Evolutionary conservation across 2,888 invertebrate genomes (phyloP), one percentile per base, ranked within the genome.

Genomic region (Chrysolina americana): DNA sequence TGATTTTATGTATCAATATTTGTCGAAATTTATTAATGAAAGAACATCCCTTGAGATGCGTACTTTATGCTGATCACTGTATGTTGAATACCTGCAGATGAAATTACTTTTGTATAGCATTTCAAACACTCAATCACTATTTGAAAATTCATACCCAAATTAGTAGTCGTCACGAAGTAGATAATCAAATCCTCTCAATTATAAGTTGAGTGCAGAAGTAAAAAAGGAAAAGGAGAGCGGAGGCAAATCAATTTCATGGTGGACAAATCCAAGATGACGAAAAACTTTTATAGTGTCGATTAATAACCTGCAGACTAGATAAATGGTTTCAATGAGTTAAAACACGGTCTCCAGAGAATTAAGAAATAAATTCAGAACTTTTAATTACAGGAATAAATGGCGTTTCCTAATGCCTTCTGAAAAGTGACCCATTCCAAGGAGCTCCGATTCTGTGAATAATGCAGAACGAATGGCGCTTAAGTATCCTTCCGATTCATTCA

Each of bases 401-500:
- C 66, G 19, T 17, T n/a, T 62, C 62, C 41, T 74, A 68, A 64
- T 74, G 21, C 56, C 23, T 28, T 19, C 41, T 66, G 66, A 64
- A 71, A 74, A 74, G 13, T 74, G 73, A 56, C 71, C 50, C 28
- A 68, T 28, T 59, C 23, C 36, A 59, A 5, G 28, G 17, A 41
- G 13, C 65, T 70, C 59, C 36, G 64, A 70, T 66, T 71, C 56
- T 59, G 63, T 69, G 73, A 73, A 74, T 70, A 78, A 75, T 79
- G 66, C 72, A 15, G 59, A 28, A 28, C 36, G 36, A 59, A 59
- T 59, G 59, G 9, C 23, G 5, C 59, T 59, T 28, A 19, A 59
- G 59, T 59, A 77, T 78, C 76, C 66, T 75, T 68, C 70, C 76
- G 78, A 78, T 79, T 80, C 75, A 77, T 79, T 78, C 80, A 79